These are phyloP conservation scores for Drosophila pandora DNA, from an alignment of 1,140 invertebrate species.

Conservation along the genomic window DNA sequence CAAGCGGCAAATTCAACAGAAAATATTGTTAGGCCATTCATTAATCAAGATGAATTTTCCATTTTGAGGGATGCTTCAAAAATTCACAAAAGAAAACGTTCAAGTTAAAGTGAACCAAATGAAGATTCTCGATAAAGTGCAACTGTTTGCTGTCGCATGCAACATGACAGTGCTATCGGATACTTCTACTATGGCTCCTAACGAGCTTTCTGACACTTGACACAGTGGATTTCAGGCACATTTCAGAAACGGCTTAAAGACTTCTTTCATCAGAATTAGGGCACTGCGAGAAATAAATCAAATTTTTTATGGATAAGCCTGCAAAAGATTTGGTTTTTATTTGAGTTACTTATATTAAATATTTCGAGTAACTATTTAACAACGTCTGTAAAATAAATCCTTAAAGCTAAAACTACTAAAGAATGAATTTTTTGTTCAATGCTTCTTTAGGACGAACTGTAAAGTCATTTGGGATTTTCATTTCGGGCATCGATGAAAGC, in stretches of 20 bases:
- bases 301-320: background rate
- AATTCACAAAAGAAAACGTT: conserved; percentile 9
- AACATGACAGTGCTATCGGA: conserved; percentile 45
- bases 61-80: conserved; percentile 10
- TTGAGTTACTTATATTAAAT: background rate
- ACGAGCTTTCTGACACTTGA: conserved; percentile 28
- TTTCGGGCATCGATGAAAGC: conserved; percentile 24
- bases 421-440: conserved; percentile 7
- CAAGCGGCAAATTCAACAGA: conserved; percentile 44
- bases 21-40: conserved; percentile 33
- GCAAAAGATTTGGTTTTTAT: background rate
- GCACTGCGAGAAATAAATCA: conserved; percentile 2
- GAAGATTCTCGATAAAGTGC: conserved; percentile 12
- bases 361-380: background rate
- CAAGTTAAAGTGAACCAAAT: background rate
- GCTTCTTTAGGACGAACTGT: conserved; percentile 22
- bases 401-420: too few species aligned
- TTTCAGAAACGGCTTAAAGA: conserved; percentile 33
- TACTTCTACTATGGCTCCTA: conserved; percentile 3
- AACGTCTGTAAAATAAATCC: background rate
- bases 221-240: conserved; percentile 40
- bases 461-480: conserved; percentile 37
- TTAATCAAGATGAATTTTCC: conserved; percentile 41
- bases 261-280: conserved; percentile 43
- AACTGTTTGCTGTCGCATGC: conserved; percentile 50